A percentile compares a stretch with the other conserved stretches of the same genome.
Conservation (phyloP, 2,797 vertebrate species). For the Sternarchorhynchus goeldii region DNA sequence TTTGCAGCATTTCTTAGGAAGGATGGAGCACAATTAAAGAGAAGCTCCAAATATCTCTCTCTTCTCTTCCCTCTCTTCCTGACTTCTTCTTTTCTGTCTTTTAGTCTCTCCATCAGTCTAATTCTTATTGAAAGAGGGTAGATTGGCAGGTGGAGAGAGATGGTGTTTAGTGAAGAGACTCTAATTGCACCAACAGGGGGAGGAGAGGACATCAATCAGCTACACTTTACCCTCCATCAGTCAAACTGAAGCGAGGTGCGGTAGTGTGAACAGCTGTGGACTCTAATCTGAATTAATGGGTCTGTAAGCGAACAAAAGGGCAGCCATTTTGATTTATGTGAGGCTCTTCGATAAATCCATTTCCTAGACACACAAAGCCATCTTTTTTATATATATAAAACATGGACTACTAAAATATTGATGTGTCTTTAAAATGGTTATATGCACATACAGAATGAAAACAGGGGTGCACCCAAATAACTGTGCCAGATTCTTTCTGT, state of each 20-base stretch:
- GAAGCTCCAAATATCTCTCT: slow-evolving; percentile 4
- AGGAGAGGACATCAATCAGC: slow-evolving; percentile 42
- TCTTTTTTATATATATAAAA: neutral
- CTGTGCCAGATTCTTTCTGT: neutral
- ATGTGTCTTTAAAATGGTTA: slow-evolving; percentile 2
- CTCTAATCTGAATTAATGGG: slow-evolving; percentile 49
- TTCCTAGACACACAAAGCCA: neutral
- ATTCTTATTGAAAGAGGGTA: slow-evolving; percentile 33
- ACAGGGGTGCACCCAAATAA: neutral
- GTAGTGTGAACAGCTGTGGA: slow-evolving; percentile 52
- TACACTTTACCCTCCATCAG: slow-evolving; percentile 2
- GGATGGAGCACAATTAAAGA: slow-evolving; percentile 26
- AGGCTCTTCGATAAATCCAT: slow-evolving; percentile 20
- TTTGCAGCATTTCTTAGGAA: slow-evolving; percentile 29
- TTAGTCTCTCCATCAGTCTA: slow-evolving; percentile 32
- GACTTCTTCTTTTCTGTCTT: neutral
- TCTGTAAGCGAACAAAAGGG: slow-evolving; percentile 42
- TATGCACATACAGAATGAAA: neutral
- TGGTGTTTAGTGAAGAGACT: slow-evolving; percentile 50
- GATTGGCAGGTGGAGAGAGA: slow-evolving; percentile 44
- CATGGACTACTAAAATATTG: neutral
- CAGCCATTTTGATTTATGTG: slow-evolving; percentile 41
- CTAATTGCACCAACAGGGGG: slow-evolving; percentile 49
- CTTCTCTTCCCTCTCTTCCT: neutral
- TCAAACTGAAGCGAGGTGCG: slow-evolving; percentile 41